Evolutionary conservation across 92 coral and sea anemone species (phyloP), one percentile per base, ranked within the genome.

Genomic region (Anthopleura xanthogrammica): DNA sequence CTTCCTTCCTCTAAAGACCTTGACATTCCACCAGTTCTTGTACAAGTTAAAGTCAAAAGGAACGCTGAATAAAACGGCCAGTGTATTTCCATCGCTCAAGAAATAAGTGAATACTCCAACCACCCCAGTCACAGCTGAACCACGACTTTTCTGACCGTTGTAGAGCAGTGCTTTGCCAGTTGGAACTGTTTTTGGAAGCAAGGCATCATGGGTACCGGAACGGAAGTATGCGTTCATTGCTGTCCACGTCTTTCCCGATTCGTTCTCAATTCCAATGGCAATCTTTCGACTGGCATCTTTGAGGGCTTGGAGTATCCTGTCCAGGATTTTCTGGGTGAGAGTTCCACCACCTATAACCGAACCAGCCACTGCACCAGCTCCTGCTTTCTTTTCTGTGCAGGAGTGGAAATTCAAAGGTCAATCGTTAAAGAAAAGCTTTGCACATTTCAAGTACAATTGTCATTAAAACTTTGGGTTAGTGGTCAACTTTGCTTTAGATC

Each of bases 101-200:
- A 16, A 52, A 64, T 90, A 90, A 3, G 90, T 58, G 29, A 90
- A 9, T 70, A 87, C 93, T 29, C 92, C 92, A 19, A 87, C 92
- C 1, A 29, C 36, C 0, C 36, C 36, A 29, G 36, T 29, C 36
- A 1, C 36, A 29, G 36, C 36, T 29, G 36, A 1, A 7, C 57
- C 57, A 52, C 10, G 8, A 13, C 1, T 52, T 60, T 89, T 89
- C 20, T 80, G 90, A 16, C 85, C 81, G 24, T 10, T 17, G 85
- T 90, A 90, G 13, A 90, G 24, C 7, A 83, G 13, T 5, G 88
- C 86, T 23, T 72, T 77, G 22, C 12, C 24, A 16, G 16, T 70
- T 65, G 29, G 7, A 24, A 86, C 76, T 1, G 17, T 56, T 16
- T 22, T 7, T 42, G 90, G 90, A 13, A 82, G 90, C 12, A 56